phyloP scores from a whole-genome alignment of 2,888 invertebrate genomes.

The Eutolmus rufibarbis region DNA sequence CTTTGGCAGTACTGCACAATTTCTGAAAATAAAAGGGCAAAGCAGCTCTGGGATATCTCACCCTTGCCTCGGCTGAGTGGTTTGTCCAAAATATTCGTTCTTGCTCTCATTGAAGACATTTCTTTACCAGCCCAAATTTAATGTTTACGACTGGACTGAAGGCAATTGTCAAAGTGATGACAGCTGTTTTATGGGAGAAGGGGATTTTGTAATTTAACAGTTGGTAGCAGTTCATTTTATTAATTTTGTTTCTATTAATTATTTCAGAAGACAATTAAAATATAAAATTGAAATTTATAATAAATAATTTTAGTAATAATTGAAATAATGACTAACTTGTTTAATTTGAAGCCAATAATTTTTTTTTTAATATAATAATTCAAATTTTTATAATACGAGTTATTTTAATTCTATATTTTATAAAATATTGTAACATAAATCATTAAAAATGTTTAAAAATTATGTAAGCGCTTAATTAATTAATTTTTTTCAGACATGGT shows the following conservation, averaged over 20 bases:
- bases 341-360: no score
- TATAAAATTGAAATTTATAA: no score
- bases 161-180: not conserved
- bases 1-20: conserved; percentile 98
- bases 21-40: conserved; percentile 96
- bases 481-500: not conserved
- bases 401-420: no score
- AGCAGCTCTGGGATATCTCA: conserved; percentile 90
- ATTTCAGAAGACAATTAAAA: no score
- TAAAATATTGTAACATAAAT: no score
- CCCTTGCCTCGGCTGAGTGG: conserved; percentile 91
- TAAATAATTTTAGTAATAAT: no score
- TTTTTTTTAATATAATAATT: no score
- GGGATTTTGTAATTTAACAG: not conserved
- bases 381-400: no score
- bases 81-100: conserved; percentile 79
- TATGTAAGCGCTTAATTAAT: not conserved
- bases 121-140: not conserved
- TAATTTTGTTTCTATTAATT: not conserved
- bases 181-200: not conserved
- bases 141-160: not conserved
- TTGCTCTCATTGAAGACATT: conserved; percentile 56
- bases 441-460: no score
- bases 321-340: no score
- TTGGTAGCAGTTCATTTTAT: not conserved